phyloP scores from a whole-genome alignment of 2,113 vertebrate species.

The Pardalotus punctatus region DNA sequence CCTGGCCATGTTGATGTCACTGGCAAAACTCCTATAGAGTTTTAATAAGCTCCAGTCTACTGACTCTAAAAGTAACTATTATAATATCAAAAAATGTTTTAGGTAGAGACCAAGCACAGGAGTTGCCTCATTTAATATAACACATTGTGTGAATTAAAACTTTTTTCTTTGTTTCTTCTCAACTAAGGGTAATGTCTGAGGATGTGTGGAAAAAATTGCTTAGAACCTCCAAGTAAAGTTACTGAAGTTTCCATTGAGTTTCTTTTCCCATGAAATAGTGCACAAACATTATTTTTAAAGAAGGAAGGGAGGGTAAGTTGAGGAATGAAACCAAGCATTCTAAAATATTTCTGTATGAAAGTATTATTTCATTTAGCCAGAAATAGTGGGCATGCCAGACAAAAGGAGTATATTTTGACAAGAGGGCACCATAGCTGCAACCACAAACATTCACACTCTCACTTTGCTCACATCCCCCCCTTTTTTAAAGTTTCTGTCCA shows the following conservation, averaged over 20 bases:
- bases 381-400: neutral
- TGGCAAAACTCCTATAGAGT: neutral
- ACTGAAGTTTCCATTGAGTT: neutral
- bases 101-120: neutral
- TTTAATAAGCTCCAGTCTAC: neutral
- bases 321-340: neutral
- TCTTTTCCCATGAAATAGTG: neutral
- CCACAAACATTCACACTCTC: neutral
- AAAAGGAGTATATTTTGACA: neutral
- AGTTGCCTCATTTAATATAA: neutral
- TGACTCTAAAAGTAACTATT: neutral
- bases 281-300: neutral
- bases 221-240: neutral
- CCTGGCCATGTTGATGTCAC: neutral
- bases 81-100: neutral
- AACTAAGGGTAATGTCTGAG: neutral
- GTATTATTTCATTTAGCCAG: neutral
- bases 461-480: neutral
- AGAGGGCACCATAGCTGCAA: neutral
- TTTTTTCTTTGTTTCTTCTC: neutral
- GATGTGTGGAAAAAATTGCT: rapidly evolving
- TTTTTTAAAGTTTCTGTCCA: neutral
- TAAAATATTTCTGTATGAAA: neutral
- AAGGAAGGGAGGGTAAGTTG: neutral
- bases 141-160: neutral